Base-by-base conservation (phyloP, 2,888 invertebrate genomes). In the Hipparchia sbordonii region DNA sequence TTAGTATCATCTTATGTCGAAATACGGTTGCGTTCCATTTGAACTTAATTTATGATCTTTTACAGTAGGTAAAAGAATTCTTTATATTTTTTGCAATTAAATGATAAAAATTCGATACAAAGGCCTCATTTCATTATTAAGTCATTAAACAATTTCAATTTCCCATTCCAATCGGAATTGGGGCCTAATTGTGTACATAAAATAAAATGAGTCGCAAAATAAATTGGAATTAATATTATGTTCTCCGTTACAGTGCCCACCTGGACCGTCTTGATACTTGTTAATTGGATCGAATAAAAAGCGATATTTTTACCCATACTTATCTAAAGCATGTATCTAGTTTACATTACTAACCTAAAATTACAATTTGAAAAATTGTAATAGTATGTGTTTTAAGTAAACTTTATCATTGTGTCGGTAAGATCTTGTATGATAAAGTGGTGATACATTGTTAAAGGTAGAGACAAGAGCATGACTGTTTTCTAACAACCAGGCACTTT, bases 201-300 rank as follows among this genome's bases (percentile, higher is more conserved):
- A 67, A 57, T 67, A 57, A 67, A 67, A 57, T 48, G 57, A 57
- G 67, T 46, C 46, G 23, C 66, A 56, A 57, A 67, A 67, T 67
- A 57, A 57, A 67, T 59, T 56, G 56, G 54, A 67, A 67, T 67
- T 67, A 67, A 67, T 57, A 66, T 66, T 66, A 57, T 67, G 67
- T 57, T 57, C 56, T 67, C 10, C 46, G 56, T 46, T 46, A 57
- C 12, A 6, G n/a, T 12, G 33, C 57, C 23, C 67, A 45, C 12
- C 67, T 46, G 57, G 10, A 13, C 3, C 13, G 5, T 57, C 57
- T 67, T 67, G 67, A 67, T 67, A 67, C 56, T 67, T 46, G 56
- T 39, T 46, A 48, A 9, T 56, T 57, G 4, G 10, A 61, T 61
- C 0, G 12, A 23, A 48, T 48, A n/a, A 56, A 56, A 56, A 2